Conservation (phyloP, 2,113 vertebrate species). For the Eulemur rufifrons region DNA sequence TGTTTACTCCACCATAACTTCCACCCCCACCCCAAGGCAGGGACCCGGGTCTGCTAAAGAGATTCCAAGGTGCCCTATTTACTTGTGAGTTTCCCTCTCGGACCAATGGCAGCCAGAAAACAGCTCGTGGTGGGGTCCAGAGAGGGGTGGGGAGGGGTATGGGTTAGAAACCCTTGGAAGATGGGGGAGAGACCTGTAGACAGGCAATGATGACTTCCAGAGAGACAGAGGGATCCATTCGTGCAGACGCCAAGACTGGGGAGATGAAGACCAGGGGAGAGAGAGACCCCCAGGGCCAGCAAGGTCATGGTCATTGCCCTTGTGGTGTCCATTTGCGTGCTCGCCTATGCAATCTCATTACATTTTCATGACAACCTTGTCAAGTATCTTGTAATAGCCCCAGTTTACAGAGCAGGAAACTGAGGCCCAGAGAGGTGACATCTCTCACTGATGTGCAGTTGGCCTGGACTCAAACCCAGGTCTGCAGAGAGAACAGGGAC, state of each 20-base stretch:
- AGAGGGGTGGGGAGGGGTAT: background rate
- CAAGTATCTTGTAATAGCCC: background rate
- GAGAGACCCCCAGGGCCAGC: background rate
- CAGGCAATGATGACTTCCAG: background rate
- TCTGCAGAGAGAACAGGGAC: background rate
- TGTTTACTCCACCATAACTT: slow-evolving; percentile 36
- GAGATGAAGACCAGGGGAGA: background rate
- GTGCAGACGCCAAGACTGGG: background rate
- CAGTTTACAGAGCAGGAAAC: background rate
- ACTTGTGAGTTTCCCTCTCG: background rate
- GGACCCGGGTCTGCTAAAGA: rapidly evolving
- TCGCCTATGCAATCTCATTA: background rate
- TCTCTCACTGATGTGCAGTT: background rate
- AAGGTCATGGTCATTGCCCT: rapidly evolving
- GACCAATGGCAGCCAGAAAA: background rate
- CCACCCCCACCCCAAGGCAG: background rate
- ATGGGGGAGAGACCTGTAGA: background rate
- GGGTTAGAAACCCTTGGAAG: background rate
- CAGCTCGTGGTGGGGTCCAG: background rate
- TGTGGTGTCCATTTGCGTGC: too few relatives aligned
- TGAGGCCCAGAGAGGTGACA: background rate
- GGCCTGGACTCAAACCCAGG: background rate
- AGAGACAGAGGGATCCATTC: rapidly evolving
- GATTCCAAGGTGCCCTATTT: background rate
- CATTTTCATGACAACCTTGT: background rate